Evolutionary conservation across 1,140 invertebrate species (phyloP).

Genomic region (Drosophila navojoa): DNA sequence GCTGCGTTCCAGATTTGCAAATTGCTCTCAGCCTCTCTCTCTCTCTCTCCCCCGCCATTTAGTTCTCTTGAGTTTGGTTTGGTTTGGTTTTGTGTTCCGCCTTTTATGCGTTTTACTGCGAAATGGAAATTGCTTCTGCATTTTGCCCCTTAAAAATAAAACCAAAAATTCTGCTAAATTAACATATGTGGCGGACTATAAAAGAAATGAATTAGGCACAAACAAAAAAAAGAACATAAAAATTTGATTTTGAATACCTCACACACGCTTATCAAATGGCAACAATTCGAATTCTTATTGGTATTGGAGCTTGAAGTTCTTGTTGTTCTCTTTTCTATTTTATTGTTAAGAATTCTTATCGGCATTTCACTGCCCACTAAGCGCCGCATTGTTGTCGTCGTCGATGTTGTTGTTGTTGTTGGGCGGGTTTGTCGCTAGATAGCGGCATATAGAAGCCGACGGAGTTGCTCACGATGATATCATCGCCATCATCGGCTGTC

Average conservation of each 20-base stretch:
- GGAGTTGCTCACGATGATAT: conserved; percentile 66
- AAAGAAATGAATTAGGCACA: conserved; percentile 23
- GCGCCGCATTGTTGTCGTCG: conserved; percentile 28
- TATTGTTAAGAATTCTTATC: conserved; percentile 70
- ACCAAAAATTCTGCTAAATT: conserved; percentile 51
- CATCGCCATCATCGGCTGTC: conserved; percentile 58
- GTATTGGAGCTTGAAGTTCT: conserved; percentile 12
- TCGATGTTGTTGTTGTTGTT: conserved; percentile 37
- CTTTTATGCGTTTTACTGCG: conserved; percentile 72
- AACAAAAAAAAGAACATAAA: conserved; percentile 9
- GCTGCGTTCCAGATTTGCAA: conserved; percentile 80
- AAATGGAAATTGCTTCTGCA: conserved; percentile 72
- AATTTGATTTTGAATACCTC: conserved; percentile 57
- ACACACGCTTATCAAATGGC: conserved; percentile 58
- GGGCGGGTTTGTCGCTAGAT: conserved; percentile 56
- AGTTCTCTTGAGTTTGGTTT: conserved; percentile 4
- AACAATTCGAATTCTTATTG: conserved; percentile 26
- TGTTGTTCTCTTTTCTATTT: conserved; percentile 26
- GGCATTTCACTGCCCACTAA: conserved; percentile 59
- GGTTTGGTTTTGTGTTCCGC: background rate
- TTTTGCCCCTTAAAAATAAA: conserved; percentile 47
- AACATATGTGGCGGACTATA: conserved; percentile 58
- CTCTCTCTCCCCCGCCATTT: conserved; percentile 22
- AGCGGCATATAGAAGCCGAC: conserved; percentile 61
- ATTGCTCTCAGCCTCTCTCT: conserved; percentile 47